phyloP scores from a whole-genome alignment of 1,140 invertebrate genomes.

The Aphis gossypii region DNA sequence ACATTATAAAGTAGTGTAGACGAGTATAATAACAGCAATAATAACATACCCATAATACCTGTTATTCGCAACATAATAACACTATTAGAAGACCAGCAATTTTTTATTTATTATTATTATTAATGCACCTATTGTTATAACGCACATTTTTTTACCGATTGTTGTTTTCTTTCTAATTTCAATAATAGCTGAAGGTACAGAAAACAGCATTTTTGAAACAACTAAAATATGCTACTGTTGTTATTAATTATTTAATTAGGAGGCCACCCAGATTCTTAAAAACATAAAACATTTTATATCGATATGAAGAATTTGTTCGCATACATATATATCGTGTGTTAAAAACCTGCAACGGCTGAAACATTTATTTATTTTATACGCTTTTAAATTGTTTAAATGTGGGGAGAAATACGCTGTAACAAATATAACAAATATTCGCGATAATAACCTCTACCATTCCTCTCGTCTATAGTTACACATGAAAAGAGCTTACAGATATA shows the following conservation, averaged over 20 bases:
- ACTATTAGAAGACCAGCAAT: background rate
- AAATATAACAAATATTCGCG: too few relatives aligned
- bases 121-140: background rate
- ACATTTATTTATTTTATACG: too few relatives aligned
- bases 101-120: background rate
- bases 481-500: background rate
- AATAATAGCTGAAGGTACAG: background rate
- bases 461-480: background rate
- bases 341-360: too few relatives aligned
- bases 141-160: background rate
- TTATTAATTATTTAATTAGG: too few relatives aligned
- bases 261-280: too few relatives aligned
- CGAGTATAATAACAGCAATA: background rate
- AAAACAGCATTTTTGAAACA: background rate
- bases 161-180: background rate
- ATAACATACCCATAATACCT: background rate
- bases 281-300: too few relatives aligned
- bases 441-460: background rate
- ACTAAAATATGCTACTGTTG: too few relatives aligned
- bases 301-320: too few relatives aligned
- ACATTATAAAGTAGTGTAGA: background rate
- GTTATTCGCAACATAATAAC: background rate
- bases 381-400: too few relatives aligned
- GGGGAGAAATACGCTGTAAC: too few relatives aligned
- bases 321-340: too few relatives aligned